These are phyloP conservation scores for Bufo bufo DNA, from an alignment of 2,113 vertebrate genomes.

Conservation along the genomic window DNA sequence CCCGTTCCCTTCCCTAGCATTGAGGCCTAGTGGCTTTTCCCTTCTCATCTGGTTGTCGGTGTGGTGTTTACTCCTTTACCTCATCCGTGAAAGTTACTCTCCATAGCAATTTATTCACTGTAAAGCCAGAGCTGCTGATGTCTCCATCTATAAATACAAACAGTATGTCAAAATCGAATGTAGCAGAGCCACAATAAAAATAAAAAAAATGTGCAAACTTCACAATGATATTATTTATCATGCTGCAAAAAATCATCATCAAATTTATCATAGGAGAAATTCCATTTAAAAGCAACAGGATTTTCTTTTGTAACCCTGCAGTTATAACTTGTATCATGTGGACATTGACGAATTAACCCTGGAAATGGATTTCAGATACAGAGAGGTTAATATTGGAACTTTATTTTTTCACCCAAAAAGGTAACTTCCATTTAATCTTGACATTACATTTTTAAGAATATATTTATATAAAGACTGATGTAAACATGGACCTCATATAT, in stretches of 20 bases:
- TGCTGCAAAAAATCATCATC: constrained; percentile 33
- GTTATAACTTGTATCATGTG: not conserved
- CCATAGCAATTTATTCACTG: not conserved
- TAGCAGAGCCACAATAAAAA: not conserved
- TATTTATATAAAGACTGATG: not conserved
- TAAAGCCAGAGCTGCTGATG: not conserved
- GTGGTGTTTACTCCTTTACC: too few relatives aligned
- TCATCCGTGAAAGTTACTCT: not conserved
- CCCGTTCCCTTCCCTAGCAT: too few relatives aligned
- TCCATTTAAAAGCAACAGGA: constrained; percentile 36
- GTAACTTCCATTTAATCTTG: not conserved
- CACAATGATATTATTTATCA: constrained; percentile 16
- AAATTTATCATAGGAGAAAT: constrained; percentile 45
- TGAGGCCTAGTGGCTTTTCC: too few relatives aligned
- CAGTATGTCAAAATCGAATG: constrained; percentile 26
- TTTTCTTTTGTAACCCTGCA: constrained; percentile 7
- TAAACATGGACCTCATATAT: not conserved
- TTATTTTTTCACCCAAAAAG: not conserved
- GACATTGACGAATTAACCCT: constrained; percentile 34
- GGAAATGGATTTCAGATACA: not conserved
- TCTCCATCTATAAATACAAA: not conserved
- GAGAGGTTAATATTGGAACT: constrained; percentile 15
- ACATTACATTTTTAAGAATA: not conserved
- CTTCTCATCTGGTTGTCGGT: too few relatives aligned
- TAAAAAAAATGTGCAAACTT: constrained; percentile 31